These are phyloP conservation scores for Cherax quadricarinatus DNA, from an alignment of 1,140 invertebrate species.

Conservation along the genomic window DNA sequence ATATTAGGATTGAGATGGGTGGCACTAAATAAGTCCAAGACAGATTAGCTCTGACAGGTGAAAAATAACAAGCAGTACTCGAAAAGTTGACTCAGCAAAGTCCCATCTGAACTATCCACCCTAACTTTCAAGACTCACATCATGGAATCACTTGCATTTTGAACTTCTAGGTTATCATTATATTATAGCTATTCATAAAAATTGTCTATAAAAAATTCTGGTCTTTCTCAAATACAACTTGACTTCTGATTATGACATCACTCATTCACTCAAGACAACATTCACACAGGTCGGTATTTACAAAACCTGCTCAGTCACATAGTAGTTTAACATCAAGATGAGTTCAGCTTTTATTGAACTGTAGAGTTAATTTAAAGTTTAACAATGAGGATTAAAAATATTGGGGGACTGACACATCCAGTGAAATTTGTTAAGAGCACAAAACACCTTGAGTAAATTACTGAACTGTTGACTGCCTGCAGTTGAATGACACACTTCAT, in stretches of 20 bases:
- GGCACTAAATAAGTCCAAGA: background rate
- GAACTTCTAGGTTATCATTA: constrained; percentile 6
- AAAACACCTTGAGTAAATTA: constrained; percentile 27
- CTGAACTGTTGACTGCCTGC: constrained; percentile 2
- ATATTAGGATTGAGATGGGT: background rate
- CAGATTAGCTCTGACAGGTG: background rate
- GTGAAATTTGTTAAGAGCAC: background rate
- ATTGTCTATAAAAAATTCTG: background rate
- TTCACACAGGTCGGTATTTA: constrained; percentile 27
- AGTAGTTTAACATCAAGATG: constrained; percentile 42
- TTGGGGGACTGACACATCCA: background rate
- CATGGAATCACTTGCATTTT: constrained; percentile 16
- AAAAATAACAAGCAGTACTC: background rate
- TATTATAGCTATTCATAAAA: background rate
- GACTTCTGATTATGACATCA: constrained; percentile 6
- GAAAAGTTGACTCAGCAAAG: background rate
- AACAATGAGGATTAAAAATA: background rate
- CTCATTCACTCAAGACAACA: constrained; percentile 3
- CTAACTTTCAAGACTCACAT: constrained; percentile 14
- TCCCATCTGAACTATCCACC: background rate
- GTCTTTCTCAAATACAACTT: background rate
- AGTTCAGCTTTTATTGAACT: background rate
- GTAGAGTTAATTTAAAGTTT: background rate
- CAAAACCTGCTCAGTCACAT: constrained; percentile 42
- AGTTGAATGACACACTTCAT: constrained; percentile 4